These are phyloP conservation scores for Henricia sp. DNA, from an alignment of 53 echinoderm and acorn worm genomes.

Conservation along the genomic window DNA sequence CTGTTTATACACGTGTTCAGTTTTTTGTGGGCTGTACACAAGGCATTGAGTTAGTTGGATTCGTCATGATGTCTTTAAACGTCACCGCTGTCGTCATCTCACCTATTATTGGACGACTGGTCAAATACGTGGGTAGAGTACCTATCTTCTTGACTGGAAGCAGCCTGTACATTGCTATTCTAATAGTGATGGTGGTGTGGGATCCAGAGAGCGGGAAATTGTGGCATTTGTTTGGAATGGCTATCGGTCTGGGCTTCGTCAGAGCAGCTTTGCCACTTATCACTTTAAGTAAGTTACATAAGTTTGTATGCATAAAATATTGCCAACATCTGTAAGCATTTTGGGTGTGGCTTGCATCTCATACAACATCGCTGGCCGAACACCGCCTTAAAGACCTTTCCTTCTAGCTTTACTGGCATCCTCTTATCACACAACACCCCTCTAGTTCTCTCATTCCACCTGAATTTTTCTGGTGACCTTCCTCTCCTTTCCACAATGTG, in stretches of 20 bases:
- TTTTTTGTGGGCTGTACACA: slow-evolving; percentile 21
- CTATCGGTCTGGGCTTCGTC: background rate
- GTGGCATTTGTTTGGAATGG: slow-evolving; percentile 7
- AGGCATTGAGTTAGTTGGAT: slow-evolving; percentile 6
- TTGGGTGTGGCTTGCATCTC: too few species aligned
- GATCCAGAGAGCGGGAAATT: slow-evolving; percentile 5
- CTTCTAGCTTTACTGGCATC: too few species aligned
- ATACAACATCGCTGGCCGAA: too few species aligned
- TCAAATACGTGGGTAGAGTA: slow-evolving; percentile 12
- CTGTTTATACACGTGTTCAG: background rate
- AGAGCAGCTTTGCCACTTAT: background rate
- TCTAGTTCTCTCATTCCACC: too few species aligned
- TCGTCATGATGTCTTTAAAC: background rate
- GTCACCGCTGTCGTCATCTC: background rate
- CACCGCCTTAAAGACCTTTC: too few species aligned
- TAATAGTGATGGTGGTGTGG: background rate
- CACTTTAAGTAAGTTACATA: background rate
- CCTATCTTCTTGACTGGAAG: background rate
- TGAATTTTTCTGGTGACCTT: too few species aligned
- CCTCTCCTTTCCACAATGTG: too few species aligned
- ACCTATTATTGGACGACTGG: background rate
- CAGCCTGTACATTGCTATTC: background rate
- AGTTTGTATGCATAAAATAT: background rate
- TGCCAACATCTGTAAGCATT: too few species aligned
- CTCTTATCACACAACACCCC: too few species aligned